Base-by-base conservation (phyloP, 2,888 invertebrate species). In the Muschampia plurimacula region DNA sequence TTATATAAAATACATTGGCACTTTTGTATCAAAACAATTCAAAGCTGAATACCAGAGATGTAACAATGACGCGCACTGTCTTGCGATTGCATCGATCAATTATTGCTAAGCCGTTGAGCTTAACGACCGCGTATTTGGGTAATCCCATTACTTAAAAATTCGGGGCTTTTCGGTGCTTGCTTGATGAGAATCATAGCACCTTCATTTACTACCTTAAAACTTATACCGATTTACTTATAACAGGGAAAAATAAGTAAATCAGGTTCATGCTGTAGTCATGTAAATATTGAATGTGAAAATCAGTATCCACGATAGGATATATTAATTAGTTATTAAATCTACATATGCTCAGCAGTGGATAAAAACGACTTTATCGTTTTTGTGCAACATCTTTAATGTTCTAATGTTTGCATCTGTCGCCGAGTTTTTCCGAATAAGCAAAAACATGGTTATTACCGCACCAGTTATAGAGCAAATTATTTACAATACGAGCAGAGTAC, bases 331-430 rank as follows among this genome's bases (percentile, higher is more conserved):
- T 44, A 44, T 44, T 44, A 44, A 44, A 44, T 44, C 44, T 12
- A 44, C 6, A 9, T 9, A 8, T 9, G 44, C 10, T 28, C 32
- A 2, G 32, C 12, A 41, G 49, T 15, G 69, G 15, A 32, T 44
- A 64, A 69, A 69, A 69, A 69, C 64, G 4, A 55, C 49, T 13
- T n/a, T 22, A 63, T 69, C 12, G n/a, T 64, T 70, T 64, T 65
- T 64, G 55, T 36, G 7, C 65, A 52, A 55, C 28, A 64, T 57
- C 55, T 41, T 52, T 52, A 69, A 64, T 28, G 32, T 46, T 44
- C 13, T 67, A 39, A 55, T 28, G 39, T 71, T 39, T 66, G 59
- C 44, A 55, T 44, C 15, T 13, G 32, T 52, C 12, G 55, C 15
- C 32, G 9, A n/a, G 67, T 62, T 67, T 67, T 72, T 72, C 28